phyloP scores from a whole-genome alignment of 53 echinoderm and acorn worm genomes.

The Patiria pectinifera region DNA sequence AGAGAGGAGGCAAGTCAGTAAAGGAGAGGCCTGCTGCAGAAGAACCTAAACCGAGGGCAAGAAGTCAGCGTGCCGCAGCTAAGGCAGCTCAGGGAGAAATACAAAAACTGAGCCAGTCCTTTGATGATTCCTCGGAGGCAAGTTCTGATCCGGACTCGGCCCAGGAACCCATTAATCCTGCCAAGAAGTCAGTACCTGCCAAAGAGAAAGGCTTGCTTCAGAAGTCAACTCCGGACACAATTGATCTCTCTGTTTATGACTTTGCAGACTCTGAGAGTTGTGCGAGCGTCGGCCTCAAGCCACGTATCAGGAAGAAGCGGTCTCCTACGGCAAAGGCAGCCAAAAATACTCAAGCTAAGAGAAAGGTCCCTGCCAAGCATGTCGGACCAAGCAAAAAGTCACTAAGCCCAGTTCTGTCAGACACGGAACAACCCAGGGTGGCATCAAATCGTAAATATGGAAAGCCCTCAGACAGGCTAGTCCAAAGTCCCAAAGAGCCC shows the following conservation, averaged over 20 bases:
- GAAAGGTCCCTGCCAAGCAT: slow-evolving; percentile 8
- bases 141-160: neutral
- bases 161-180: neutral
- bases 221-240: neutral
- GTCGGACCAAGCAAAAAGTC: neutral
- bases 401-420: neutral
- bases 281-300: neutral
- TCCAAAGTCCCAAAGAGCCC: slow-evolving; percentile 10
- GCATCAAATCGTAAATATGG: neutral
- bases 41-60: slow-evolving; percentile 1
- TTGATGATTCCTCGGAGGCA: neutral
- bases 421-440: neutral
- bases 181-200: neutral
- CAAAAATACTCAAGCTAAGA: neutral
- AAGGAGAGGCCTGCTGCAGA: slow-evolving; percentile 14
- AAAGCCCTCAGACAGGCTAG: neutral
- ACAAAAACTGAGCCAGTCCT: neutral
- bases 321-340: slow-evolving; percentile 1
- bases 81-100: slow-evolving; percentile 25
- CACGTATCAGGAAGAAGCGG: slow-evolving; percentile 19
- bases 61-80: slow-evolving; percentile 31
- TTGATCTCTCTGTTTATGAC: slow-evolving; percentile 48
- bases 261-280: slow-evolving; percentile 40
- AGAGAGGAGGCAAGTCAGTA: neutral
- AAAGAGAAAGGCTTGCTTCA: neutral